phyloP scores from a whole-genome alignment of 2,113 vertebrate species.

The Craseonycteris thonglongyai region DNA sequence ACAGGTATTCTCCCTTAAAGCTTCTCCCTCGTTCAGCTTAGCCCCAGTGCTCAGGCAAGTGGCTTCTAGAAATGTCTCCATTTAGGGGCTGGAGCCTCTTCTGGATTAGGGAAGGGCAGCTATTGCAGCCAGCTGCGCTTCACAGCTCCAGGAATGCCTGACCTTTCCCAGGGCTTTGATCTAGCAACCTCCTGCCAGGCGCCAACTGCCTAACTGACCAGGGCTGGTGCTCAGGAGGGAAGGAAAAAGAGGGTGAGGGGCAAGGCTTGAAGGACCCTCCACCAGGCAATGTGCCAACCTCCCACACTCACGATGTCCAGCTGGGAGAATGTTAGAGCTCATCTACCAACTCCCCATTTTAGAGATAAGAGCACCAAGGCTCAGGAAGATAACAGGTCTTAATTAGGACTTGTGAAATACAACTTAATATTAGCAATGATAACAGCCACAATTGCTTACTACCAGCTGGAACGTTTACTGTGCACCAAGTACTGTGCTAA shows the following conservation, averaged over 20 bases:
- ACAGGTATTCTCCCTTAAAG: neutral
- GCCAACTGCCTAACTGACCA: slow-evolving; percentile 74
- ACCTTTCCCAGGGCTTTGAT: slow-evolving; percentile 81
- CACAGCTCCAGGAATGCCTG: slow-evolving; percentile 74
- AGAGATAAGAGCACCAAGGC: slow-evolving; percentile 23
- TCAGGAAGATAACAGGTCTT: slow-evolving; percentile 22
- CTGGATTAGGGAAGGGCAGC: slow-evolving; percentile 56
- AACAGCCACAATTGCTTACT: slow-evolving; percentile 21
- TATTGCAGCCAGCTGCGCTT: slow-evolving; percentile 59
- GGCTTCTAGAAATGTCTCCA: slow-evolving; percentile 59
- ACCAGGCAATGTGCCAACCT: neutral
- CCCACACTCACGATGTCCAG: neutral
- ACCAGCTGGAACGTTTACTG: neutral
- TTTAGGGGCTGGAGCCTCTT: neutral
- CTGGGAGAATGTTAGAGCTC: neutral
- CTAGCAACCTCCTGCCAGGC: slow-evolving; percentile 68
- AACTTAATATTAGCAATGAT: neutral
- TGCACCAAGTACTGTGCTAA: neutral
- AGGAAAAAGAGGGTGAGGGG: neutral
- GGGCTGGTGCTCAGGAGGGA: neutral
- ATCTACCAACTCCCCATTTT: neutral
- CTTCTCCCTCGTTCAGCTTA: neutral
- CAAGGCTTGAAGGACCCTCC: neutral
- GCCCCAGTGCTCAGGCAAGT: neutral
- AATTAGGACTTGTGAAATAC: slow-evolving; percentile 39